These are phyloP conservation scores for Pempheris klunzingeri DNA, from an alignment of 2,797 vertebrate species.

Conservation along the genomic window DNA sequence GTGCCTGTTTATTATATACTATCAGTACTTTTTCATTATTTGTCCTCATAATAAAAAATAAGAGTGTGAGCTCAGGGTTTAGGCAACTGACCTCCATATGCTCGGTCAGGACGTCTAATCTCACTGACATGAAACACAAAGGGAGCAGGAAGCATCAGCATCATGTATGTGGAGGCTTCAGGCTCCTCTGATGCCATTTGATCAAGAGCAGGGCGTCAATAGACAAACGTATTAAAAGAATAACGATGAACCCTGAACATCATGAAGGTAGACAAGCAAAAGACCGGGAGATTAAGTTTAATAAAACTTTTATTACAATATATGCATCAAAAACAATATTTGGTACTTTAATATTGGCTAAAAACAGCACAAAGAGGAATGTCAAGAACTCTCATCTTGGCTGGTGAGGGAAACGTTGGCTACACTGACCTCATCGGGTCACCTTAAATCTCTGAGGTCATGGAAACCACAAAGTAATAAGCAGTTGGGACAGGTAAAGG, in stretches of 20 bases:
- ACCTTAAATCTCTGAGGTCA: conserved; percentile 45
- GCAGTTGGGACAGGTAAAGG: conserved; percentile 48
- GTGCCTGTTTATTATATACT: not conserved
- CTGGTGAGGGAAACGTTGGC: conserved; percentile 73
- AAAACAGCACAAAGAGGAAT: conserved; percentile 84
- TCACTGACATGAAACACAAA: not conserved
- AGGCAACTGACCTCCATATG: conserved; percentile 4
- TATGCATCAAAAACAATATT: conserved; percentile 80
- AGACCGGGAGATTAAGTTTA: conserved; percentile 50
- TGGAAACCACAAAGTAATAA: conserved; percentile 50
- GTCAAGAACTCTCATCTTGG: conserved; percentile 73
- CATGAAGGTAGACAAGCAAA: not conserved
- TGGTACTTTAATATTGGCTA: conserved; percentile 79
- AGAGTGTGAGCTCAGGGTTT: not conserved
- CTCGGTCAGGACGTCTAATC: too few species aligned
- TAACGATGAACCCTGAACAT: not conserved
- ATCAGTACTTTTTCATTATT: not conserved
- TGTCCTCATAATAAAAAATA: not conserved
- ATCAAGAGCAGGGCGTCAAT: not conserved
- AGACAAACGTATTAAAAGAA: not conserved
- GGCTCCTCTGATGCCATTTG: not conserved
- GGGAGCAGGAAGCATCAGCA: conserved; percentile 8
- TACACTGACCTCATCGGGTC: conserved; percentile 55
- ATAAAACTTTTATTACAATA: conserved; percentile 86
- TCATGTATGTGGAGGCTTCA: not conserved